Evolutionary conservation across 2,113 vertebrate species (phyloP), one percentile per base, ranked within the genome.

Genomic region (Ibidorhyncha struthersii): DNA sequence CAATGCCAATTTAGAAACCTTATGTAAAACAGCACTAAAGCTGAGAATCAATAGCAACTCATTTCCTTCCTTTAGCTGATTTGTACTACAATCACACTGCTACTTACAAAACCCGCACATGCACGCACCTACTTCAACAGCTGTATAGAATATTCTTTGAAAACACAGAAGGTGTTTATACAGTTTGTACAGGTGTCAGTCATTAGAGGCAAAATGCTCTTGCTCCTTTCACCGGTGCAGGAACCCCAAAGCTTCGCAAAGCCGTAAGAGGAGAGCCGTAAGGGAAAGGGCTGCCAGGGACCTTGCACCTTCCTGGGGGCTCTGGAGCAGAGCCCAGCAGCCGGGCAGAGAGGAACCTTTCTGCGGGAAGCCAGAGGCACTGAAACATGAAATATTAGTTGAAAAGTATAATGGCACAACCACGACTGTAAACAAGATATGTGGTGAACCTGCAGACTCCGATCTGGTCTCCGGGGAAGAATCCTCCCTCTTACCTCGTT

Each of bases 181-280:
- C 41, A 67, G 63, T 45, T 77, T 62, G 29, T 66, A 70, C 67
- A 59, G 34, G 47, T 49, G 45, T 70, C 49, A 81, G 56, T 52
- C 77, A 52, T 38, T 32, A 82, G 38, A 91, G 29, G 49, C 45
- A 84, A 79, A 95, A 92, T 18, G 45, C 34, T 86, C 63, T 55
- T 34, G 47, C 50, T 92, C 67, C 36, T 66, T 84, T 69, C 82
- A 70, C 12, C 61, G 34, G 21, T 7, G 52, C 59, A 86, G 69
- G 78, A 92, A 79, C 16, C 14, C 34, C 30, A 65, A 66, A 84
- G 45, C 50, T 66, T 53, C 34, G 29, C 53, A 84, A 77, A 73
- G 34, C 63, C 12, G 3, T 9, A 61, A 70, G 30, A 84, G 41
- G 12, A 47, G 17, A 41, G 67, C 3, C 1, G 40, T 2, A 34